Base-by-base conservation (phyloP, 2,113 vertebrate genomes). In the Stegastes partitus region DNA sequence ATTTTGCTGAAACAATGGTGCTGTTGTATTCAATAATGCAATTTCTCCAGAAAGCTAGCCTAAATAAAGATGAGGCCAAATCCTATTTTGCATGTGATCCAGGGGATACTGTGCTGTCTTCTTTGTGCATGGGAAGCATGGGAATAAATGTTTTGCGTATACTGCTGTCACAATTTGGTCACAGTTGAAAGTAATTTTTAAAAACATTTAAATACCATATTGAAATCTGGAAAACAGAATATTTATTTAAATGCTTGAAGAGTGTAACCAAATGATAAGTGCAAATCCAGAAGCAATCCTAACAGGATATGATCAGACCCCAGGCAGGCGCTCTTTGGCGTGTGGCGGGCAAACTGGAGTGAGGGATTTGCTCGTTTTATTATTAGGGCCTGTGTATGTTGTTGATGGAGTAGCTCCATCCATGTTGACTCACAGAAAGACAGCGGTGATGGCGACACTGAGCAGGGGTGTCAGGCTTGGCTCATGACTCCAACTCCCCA, bases 291-390 rank as follows among this genome's bases (percentile, higher is more conserved):
- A 56, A 79, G 70, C 23, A 50, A 66, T 79, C 37, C 66, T n/a
- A 54, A 74, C 74, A 74, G 79, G 71, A 85, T 78, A 50, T 22
- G 61, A 87, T 58, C 55, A 57, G 74, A 77, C 39, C 65, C 21
- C 22, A 49, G 72, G 63, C 62, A 57, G 82, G 56, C 50, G 57
- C 74, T 77, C 39, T 67, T 51, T 76, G 86, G 71, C 49, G 11
- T 44, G 75, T 70, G 81, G 57, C 67, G 64, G 73, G 69, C 54
- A 55, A 64, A 58, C 77, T 62, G 70, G 51, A 83, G 65, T 9
- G 78, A 89, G 61, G 79, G 79, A 87, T 88, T 85, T 84, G 64
- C 84, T 84, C 39, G 57, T 80, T 84, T 91, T 87, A 85, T 87
- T 87, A 79, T 91, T 71, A 74, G 83, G 75, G 67, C 55, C 67